Conservation (phyloP, 2,113 vertebrate species). For the Triplophysa dalaica region DNA sequence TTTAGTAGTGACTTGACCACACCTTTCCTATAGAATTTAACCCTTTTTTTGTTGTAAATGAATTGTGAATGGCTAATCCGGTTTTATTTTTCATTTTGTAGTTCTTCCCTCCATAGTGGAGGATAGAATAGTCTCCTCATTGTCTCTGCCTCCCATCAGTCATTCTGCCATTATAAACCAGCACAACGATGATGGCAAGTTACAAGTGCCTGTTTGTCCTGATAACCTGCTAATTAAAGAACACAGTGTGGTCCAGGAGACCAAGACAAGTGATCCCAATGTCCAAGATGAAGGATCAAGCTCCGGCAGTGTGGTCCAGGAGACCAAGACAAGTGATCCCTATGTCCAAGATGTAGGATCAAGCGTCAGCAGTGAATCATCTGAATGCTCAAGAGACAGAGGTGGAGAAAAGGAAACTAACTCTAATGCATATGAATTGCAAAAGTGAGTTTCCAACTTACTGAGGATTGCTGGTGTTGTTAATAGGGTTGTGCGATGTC, state of each 20-base stretch:
- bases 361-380: conserved; percentile 3
- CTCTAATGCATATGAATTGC: conserved; percentile 2
- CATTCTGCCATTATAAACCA: conserved; percentile 34
- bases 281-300: no score
- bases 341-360: conserved; percentile 31
- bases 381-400: conserved; percentile 6
- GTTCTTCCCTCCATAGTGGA: conserved; percentile 52
- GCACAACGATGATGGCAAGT: neutral
- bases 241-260: conserved; percentile 1
- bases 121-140: conserved; percentile 46
- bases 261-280: neutral
- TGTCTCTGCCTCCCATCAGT: conserved; percentile 36
- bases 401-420: conserved; percentile 6
- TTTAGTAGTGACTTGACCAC: no score
- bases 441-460: conserved; percentile 20
- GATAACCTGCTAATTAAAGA: neutral
- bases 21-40: no score
- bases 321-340: neutral
- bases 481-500: neutral
- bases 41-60: no score
- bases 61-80: neutral
- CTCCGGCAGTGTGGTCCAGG: neutral
- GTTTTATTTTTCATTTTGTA: neutral
- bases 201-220: neutral
- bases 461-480: neutral